These are phyloP conservation scores for Ambastaia sidthimunki DNA, from an alignment of 2,797 vertebrate species.

Conservation along the genomic window DNA sequence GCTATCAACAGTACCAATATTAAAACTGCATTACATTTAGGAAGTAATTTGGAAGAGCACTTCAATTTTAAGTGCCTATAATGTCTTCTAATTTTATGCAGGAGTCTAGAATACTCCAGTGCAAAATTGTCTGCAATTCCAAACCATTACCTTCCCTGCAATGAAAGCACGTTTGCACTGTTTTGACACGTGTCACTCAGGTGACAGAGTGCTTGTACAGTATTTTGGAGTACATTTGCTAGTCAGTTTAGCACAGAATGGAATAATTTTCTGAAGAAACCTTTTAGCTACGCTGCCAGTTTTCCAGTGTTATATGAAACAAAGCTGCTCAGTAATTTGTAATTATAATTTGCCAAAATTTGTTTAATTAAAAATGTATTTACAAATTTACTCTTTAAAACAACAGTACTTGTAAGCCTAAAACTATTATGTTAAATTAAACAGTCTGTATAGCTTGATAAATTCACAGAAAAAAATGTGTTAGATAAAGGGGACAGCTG, in stretches of 20 bases:
- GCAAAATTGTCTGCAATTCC: slow-evolving; percentile 49
- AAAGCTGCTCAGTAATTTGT: not conserved
- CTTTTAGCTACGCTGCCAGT: not conserved
- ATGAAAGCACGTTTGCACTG: slow-evolving; percentile 32
- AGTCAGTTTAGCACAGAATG: slow-evolving; percentile 48
- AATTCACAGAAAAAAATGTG: not conserved
- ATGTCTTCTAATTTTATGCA: slow-evolving; percentile 22
- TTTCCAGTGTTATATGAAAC: not conserved
- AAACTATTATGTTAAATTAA: too few species aligned
- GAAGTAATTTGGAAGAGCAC: not conserved
- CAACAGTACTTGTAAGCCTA: too few species aligned
- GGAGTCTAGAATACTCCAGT: slow-evolving; percentile 26
- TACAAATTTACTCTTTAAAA: too few species aligned
- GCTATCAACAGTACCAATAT: slow-evolving; percentile 22
- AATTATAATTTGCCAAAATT: too few species aligned
- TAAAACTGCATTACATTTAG: slow-evolving; percentile 24
- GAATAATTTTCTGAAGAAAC: slow-evolving; percentile 36
- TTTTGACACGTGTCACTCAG: slow-evolving; percentile 58
- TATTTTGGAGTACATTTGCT: slow-evolving; percentile 48
- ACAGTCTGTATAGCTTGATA: too few species aligned
- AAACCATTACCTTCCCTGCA: slow-evolving; percentile 51
- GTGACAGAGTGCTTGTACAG: slow-evolving; percentile 37
- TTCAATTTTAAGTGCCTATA: slow-evolving; percentile 7
- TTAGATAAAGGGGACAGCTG: slow-evolving; percentile 3
- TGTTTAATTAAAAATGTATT: too few species aligned